phyloP scores from a whole-genome alignment of 2,797 vertebrate species.

The Cyprinodon diabolis region DNA sequence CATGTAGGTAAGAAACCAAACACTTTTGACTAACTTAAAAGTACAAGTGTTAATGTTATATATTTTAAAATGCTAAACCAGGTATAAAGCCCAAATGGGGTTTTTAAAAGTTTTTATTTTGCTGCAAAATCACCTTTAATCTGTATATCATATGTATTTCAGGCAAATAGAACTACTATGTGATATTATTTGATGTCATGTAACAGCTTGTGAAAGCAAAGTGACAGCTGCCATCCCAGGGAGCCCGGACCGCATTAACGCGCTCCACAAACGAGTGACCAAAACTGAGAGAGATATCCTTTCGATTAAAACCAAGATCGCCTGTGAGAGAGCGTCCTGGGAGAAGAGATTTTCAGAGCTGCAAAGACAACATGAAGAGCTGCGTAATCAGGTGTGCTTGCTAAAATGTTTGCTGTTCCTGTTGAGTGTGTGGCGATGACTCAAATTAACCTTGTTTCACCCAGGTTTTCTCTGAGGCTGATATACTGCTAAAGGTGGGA shows the following conservation, averaged over 20 bases:
- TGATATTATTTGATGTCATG: background rate
- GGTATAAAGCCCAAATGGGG: too few species aligned
- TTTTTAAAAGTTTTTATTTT: background rate
- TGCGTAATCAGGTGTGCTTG: conserved; percentile 76
- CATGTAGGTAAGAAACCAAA: conserved; percentile 51
- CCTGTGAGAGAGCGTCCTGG: conserved; percentile 78
- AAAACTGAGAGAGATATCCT: conserved; percentile 81
- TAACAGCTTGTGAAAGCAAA: conserved; percentile 54
- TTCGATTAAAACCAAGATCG: conserved; percentile 79
- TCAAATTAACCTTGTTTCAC: background rate
- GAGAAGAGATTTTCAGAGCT: conserved; percentile 76
- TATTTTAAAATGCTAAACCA: background rate
- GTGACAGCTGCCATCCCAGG: conserved; percentile 44
- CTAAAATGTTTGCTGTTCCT: conserved; percentile 12
- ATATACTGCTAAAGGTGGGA: conserved; percentile 37
- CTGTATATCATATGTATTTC: background rate
- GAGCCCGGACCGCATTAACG: conserved; percentile 56
- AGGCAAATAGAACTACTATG: background rate
- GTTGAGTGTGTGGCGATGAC: background rate
- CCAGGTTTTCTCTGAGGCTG: conserved; percentile 64
- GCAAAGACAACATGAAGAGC: conserved; percentile 76
- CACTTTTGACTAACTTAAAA: background rate
- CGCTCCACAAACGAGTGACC: conserved; percentile 73
- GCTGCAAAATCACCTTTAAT: background rate
- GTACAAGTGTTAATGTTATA: background rate